phyloP scores from a whole-genome alignment of 2,888 invertebrate genomes.

The Mantis religiosa region DNA sequence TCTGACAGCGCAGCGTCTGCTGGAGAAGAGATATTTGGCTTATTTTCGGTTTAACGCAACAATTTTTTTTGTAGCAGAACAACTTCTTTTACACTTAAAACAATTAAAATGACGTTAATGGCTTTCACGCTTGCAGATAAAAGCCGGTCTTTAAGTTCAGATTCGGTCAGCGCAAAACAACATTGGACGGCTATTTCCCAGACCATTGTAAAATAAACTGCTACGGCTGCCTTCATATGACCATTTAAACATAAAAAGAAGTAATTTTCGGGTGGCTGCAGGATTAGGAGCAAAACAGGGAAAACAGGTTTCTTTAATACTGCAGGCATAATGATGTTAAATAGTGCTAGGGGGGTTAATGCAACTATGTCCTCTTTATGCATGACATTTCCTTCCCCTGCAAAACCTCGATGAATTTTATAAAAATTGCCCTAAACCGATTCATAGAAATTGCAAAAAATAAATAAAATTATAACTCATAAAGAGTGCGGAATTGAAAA shows the following conservation, averaged over 20 bases:
- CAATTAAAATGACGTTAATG: neutral
- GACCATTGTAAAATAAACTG: neutral
- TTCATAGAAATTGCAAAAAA: too few relatives aligned
- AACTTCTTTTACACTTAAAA: neutral
- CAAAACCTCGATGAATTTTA: too few relatives aligned
- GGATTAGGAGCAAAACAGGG: too few relatives aligned
- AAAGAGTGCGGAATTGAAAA: too few relatives aligned
- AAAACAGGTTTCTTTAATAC: too few relatives aligned
- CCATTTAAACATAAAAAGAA: neutral
- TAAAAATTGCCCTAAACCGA: too few relatives aligned
- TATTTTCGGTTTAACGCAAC: neutral
- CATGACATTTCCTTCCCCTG: too few relatives aligned
- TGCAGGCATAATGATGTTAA: too few relatives aligned
- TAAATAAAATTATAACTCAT: too few relatives aligned
- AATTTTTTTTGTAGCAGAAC: neutral
- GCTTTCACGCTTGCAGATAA: neutral
- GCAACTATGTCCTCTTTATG: too few relatives aligned
- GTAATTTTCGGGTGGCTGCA: too few relatives aligned
- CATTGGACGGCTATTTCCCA: neutral
- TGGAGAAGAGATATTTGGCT: neutral
- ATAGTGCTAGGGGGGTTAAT: too few relatives aligned
- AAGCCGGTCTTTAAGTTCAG: neutral
- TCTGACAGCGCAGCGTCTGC: neutral
- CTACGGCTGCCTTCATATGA: neutral
- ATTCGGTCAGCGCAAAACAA: neutral